These are phyloP conservation scores for Arvicola amphibius DNA, from an alignment of 2,797 vertebrate genomes.

Conservation along the genomic window DNA sequence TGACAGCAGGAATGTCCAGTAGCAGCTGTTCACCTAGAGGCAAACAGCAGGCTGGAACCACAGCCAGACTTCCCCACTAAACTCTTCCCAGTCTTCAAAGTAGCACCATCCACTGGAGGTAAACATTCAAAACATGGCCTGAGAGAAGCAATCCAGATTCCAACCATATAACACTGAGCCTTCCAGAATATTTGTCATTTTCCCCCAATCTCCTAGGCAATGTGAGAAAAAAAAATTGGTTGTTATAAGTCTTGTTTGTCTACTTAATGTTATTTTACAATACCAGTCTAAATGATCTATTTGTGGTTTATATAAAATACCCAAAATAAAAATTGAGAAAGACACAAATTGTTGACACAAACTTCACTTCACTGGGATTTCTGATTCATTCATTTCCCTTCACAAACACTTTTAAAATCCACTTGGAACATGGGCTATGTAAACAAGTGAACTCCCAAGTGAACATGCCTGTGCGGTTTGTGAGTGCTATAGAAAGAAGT, in stretches of 20 bases:
- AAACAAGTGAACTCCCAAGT: neutral
- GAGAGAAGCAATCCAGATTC: neutral
- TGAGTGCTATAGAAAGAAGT: neutral
- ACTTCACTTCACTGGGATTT: slow-evolving; percentile 19
- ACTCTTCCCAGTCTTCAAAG: neutral
- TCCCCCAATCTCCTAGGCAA: neutral
- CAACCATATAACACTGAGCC: neutral
- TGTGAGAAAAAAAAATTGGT: neutral
- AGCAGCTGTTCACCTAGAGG: neutral
- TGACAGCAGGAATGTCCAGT: neutral
- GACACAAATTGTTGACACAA: slow-evolving; percentile 6
- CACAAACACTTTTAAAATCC: neutral
- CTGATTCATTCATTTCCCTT: slow-evolving; percentile 14
- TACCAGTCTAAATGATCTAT: neutral
- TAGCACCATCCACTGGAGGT: neutral
- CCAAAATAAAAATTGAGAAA: neutral
- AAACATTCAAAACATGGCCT: neutral
- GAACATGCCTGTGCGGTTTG: neutral
- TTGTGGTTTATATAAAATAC: neutral
- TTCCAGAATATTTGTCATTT: neutral
- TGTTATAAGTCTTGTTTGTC: neutral
- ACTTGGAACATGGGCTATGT: neutral
- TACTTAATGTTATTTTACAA: neutral
- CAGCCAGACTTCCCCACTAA: neutral
- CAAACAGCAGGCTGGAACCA: neutral